phyloP scores from a whole-genome alignment of 2,888 invertebrate species.

The Clitarchus hookeri region DNA sequence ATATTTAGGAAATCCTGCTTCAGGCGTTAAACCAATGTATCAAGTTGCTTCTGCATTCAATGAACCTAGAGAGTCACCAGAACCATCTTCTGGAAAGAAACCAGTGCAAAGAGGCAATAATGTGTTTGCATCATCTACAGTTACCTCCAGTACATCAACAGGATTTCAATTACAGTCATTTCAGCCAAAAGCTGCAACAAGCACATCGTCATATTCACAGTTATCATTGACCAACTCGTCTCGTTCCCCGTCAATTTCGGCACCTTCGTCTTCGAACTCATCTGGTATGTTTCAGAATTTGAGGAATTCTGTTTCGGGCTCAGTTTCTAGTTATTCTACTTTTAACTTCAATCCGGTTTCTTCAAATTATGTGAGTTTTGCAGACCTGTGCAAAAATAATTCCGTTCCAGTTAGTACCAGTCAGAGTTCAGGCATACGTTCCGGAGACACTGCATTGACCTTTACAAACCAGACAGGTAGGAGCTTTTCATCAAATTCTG shows the following conservation, averaged over 20 bases:
- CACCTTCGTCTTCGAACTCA: not conserved
- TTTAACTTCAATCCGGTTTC: not conserved
- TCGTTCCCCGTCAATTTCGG: not conserved
- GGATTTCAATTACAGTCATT: not conserved
- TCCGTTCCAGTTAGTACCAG: not conserved
- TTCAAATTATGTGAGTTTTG: not conserved
- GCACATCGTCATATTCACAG: not conserved
- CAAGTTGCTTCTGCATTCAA: constrained; percentile 52
- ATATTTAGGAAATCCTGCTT: constrained; percentile 62
- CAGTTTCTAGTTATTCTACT: not conserved
- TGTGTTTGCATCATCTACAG: not conserved
- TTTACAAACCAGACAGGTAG: not conserved
- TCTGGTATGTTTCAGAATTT: not conserved
- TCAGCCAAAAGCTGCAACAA: not conserved
- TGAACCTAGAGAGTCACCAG: constrained; percentile 18
- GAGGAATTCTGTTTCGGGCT: not conserved
- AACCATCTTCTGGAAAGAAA: not conserved
- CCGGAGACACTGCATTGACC: not conserved
- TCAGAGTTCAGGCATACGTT: not conserved
- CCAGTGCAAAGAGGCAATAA: constrained; percentile 10
- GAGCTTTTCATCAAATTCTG: not conserved
- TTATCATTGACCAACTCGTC: not conserved
- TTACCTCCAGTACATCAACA: not conserved
- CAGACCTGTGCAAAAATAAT: not conserved
- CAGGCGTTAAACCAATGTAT: constrained; percentile 65